phyloP scores from a whole-genome alignment of 2,113 vertebrate species.

The Phrynocephalus versicolor region DNA sequence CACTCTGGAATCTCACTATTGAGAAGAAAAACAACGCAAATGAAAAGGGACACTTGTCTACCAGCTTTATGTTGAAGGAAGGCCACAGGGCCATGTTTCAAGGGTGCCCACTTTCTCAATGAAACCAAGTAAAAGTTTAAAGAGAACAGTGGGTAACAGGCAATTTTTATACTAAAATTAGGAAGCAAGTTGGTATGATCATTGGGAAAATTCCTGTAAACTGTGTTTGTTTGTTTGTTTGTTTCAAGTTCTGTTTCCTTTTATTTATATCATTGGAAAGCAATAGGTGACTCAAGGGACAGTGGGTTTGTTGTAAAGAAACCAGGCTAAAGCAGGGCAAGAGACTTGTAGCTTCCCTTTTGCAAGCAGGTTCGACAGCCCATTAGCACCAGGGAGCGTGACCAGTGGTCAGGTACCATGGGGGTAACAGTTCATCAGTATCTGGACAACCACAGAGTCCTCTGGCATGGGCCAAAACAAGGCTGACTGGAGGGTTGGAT shows the following conservation, averaged over 20 bases:
- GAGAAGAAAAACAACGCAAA: background rate
- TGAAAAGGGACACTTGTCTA: background rate
- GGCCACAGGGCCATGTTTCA: background rate
- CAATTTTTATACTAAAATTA: background rate
- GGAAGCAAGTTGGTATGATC: background rate
- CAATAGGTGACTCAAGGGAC: background rate
- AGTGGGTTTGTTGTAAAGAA: background rate
- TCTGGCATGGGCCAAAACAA: background rate
- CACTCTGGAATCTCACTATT: conserved; percentile 1
- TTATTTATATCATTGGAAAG: background rate
- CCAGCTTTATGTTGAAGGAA: background rate
- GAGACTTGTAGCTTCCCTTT: background rate
- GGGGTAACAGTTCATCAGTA: background rate
- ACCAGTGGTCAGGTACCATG: background rate
- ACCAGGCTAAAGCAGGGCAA: background rate
- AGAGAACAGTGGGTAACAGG: background rate
- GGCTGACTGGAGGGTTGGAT: background rate
- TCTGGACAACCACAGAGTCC: background rate
- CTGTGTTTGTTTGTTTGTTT: no score
- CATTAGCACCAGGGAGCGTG: background rate
- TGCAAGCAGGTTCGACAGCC: background rate
- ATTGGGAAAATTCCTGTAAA: background rate
- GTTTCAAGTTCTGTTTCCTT: background rate
- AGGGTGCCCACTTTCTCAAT: background rate
- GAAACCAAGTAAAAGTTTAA: background rate